Percentiles rank a stretch among this genome's conserved stretches.
Conservation (phyloP, 2,888 invertebrate genomes). For the Drosophila neonasuta region DNA sequence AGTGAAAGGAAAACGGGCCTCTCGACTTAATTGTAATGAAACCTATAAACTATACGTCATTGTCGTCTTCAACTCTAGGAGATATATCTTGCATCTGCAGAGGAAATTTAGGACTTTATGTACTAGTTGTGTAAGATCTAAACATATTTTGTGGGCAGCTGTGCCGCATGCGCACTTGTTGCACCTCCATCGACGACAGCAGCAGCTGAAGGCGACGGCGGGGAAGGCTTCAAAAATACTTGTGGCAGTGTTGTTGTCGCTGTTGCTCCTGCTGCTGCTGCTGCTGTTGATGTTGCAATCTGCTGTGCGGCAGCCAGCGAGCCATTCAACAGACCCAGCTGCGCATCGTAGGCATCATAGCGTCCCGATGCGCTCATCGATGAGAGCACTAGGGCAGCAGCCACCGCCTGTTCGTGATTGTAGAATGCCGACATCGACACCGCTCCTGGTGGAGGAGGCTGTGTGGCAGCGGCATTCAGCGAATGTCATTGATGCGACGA, state of each 20-base stretch:
- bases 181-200: constrained; percentile 25
- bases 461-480: constrained; percentile 59
- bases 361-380: constrained; percentile 72
- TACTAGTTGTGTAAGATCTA: constrained; percentile 29
- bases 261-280: constrained; percentile 14
- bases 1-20: not conserved
- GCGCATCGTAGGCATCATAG: constrained; percentile 54
- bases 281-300: constrained; percentile 10
- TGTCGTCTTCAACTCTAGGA: constrained; percentile 32
- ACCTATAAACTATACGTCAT: constrained; percentile 45
- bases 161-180: constrained; percentile 18
- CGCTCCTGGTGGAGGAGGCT: constrained; percentile 37
- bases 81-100: constrained; percentile 16
- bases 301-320: constrained; percentile 38
- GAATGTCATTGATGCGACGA: constrained; percentile 75
- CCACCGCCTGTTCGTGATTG: constrained; percentile 78
- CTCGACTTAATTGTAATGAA: constrained; percentile 43
- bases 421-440: constrained; percentile 78
- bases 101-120: constrained; percentile 28
- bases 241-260: constrained; percentile 66
- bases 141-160: constrained; percentile 66
- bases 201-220: constrained; percentile 47
- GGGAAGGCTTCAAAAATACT: constrained; percentile 72
- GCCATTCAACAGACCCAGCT: constrained; percentile 59
- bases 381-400: constrained; percentile 78